Percentiles rank a stretch among this genome's conserved stretches.
Evolutionary conservation across 2,888 invertebrate genomes (phyloP).

Genomic region (Prionchulus punctatus): DNA sequence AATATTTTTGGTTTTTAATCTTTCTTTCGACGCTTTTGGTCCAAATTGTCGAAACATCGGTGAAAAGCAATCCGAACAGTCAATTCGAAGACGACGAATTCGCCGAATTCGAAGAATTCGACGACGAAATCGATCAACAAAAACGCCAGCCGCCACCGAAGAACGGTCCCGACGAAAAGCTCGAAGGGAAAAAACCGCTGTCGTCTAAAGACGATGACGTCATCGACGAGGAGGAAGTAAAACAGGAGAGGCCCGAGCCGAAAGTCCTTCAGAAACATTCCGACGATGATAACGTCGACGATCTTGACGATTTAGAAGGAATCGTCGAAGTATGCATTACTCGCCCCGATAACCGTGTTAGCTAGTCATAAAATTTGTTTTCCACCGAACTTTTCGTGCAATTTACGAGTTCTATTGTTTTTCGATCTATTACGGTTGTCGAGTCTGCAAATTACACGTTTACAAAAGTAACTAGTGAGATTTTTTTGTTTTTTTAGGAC

Average conservation of each 20-base stretch:
- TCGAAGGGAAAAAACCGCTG: not conserved
- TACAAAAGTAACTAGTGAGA: not conserved
- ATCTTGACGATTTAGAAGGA: constrained; percentile 5
- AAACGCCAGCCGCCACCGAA: not conserved
- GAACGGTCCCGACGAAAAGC: not conserved
- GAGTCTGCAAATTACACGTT: not conserved
- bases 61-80: not conserved
- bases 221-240: too few species aligned
- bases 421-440: too few species aligned
- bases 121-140: not conserved
- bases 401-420: not conserved
- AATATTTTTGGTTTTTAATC: not conserved
- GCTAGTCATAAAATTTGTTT: not conserved
- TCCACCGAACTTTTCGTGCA: not conserved
- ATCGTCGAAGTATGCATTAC: constrained; percentile 2
- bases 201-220: not conserved
- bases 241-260: too few species aligned
- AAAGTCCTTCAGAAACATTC: too few species aligned
- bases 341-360: not conserved
- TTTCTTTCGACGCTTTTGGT: not conserved
- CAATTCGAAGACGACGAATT: constrained; percentile 6
- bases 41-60: not conserved
- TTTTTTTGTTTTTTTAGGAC: constrained; percentile 3
- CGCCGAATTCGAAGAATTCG: constrained; percentile 10
- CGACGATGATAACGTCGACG: too few species aligned